phyloP scores from a whole-genome alignment of 2,113 vertebrate genomes.

The Platysteira castanea region DNA sequence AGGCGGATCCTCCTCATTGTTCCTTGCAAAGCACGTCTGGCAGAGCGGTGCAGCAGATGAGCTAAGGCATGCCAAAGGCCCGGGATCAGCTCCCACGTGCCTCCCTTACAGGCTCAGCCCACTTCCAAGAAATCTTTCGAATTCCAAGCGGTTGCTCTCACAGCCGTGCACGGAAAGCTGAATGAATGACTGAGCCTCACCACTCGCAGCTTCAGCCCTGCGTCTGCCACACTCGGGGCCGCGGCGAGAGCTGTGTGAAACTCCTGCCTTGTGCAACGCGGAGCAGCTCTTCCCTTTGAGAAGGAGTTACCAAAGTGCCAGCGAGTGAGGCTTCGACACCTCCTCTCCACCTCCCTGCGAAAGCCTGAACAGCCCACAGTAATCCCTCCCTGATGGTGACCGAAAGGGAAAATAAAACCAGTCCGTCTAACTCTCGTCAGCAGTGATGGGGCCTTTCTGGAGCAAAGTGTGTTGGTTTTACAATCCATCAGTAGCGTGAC shows the following conservation, averaged over 20 bases:
- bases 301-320: not conserved
- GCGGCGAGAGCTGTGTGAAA: rapidly evolving
- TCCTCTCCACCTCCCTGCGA: not conserved
- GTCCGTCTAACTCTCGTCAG: not conserved
- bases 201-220: rapidly evolving
- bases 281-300: not conserved
- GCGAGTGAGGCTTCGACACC: not conserved
- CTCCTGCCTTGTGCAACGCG: not conserved
- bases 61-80: not conserved
- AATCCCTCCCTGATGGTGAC: not conserved
- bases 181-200: not conserved
- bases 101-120: not conserved
- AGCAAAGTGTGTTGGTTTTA: not conserved
- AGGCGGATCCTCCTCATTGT: not conserved
- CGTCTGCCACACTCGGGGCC: not conserved
- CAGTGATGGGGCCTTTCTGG: not conserved
- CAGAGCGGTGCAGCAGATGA: not conserved
- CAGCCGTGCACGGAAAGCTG: not conserved
- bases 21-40: not conserved
- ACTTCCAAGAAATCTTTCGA: not conserved
- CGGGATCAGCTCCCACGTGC: not conserved
- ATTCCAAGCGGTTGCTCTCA: not conserved
- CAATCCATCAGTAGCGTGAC: not conserved
- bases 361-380: not conserved
- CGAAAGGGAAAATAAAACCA: not conserved